Evolutionary conservation across 2,888 invertebrate species (phyloP).

Genomic region (Psylliodes chrysocephalus): DNA sequence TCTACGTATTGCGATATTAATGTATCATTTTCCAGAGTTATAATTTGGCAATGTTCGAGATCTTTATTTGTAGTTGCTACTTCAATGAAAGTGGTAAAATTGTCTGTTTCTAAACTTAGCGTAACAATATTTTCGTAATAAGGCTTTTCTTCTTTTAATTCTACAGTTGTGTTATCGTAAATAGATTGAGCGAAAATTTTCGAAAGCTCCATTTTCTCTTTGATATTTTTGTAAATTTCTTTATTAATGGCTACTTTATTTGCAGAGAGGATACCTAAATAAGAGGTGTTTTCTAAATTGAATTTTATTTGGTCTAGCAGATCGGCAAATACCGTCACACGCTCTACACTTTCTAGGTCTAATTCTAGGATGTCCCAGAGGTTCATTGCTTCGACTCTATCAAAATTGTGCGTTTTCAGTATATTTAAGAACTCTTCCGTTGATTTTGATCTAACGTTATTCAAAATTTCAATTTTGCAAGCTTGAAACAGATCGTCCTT

Average conservation of each 20-base stretch:
- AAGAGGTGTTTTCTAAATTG: conserved; percentile 20
- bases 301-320: conserved; percentile 15
- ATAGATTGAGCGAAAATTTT: conserved; percentile 34
- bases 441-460: neutral
- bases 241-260: conserved; percentile 28
- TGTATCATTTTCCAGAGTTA: conserved; percentile 29
- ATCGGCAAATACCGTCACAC: conserved; percentile 15
- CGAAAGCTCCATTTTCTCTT: conserved; percentile 23
- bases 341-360: conserved; percentile 5
- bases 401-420: conserved; percentile 20
- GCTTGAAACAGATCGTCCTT: conserved; percentile 26
- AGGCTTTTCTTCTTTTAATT: conserved; percentile 14
- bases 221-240: conserved; percentile 23
- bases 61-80: conserved; percentile 9
- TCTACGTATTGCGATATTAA: conserved; percentile 12
- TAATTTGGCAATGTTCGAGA: conserved; percentile 33
- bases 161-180: conserved; percentile 9
- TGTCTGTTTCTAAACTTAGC: conserved; percentile 6
- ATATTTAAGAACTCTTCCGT: conserved; percentile 4
- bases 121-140: conserved; percentile 10
- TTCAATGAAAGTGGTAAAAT: conserved; percentile 14
- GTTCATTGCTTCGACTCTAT: conserved; percentile 13
- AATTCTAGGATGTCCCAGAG: conserved; percentile 26
- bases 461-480: conserved; percentile 19
- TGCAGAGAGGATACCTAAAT: conserved; percentile 29